Conservation (phyloP, 2,113 vertebrate species). For the Nothoprocta pentlandii region DNA sequence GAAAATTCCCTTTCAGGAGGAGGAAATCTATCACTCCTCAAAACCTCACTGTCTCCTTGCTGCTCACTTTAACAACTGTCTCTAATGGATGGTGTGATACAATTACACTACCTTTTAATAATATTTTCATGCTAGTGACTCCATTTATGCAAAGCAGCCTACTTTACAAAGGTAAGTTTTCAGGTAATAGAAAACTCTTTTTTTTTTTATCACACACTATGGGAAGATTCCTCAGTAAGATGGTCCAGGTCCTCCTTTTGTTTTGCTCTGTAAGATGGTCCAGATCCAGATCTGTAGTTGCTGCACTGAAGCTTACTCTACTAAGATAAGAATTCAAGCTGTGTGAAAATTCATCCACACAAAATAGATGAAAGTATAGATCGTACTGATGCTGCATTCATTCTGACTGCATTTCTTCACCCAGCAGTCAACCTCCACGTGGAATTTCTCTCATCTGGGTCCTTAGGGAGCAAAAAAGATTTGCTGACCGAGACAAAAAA, state of each 20-base stretch:
- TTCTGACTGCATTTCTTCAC: background rate
- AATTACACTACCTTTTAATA: background rate
- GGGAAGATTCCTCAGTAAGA: background rate
- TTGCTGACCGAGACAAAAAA: background rate
- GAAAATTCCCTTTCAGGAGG: background rate
- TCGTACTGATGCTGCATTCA: background rate
- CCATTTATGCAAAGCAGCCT: background rate
- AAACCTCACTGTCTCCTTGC: background rate
- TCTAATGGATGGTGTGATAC: background rate
- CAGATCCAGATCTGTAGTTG: background rate
- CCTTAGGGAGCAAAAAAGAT: background rate
- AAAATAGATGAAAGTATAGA: background rate
- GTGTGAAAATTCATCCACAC: background rate
- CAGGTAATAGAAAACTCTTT: background rate
- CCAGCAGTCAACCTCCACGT: background rate
- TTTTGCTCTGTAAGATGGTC: background rate
- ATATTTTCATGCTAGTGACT: background rate
- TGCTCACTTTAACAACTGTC: background rate
- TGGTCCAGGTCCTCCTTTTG: background rate
- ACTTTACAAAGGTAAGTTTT: background rate
- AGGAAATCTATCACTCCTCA: conserved; percentile 15
- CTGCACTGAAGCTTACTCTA: background rate
- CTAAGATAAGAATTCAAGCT: background rate
- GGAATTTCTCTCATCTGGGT: background rate
- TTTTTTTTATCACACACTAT: background rate